These are phyloP conservation scores for Rhinichthys klamathensis DNA, from an alignment of 2,113 vertebrate species.

Conservation along the genomic window DNA sequence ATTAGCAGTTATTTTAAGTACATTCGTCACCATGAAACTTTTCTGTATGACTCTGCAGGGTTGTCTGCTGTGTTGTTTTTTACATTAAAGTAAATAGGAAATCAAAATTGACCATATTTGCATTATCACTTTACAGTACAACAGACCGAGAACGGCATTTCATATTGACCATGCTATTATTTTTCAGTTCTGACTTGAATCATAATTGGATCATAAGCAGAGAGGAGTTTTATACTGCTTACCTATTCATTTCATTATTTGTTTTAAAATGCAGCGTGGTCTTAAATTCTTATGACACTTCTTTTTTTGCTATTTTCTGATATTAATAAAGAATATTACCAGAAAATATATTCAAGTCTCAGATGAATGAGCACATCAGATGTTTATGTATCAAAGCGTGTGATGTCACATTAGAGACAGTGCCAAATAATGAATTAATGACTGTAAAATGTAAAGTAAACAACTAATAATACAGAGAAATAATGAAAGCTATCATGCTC, in stretches of 20 bases:
- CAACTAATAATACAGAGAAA: neutral
- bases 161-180: neutral
- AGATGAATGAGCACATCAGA: neutral
- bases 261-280: neutral
- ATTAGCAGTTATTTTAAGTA: slow-evolving; percentile 61
- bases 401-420: neutral
- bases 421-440: slow-evolving; percentile 2
- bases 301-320: neutral
- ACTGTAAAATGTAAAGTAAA: slow-evolving; percentile 15
- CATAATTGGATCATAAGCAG: neutral
- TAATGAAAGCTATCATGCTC: neutral
- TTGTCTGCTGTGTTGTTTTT: neutral
- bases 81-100: neutral
- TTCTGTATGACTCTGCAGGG: neutral
- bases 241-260: neutral
- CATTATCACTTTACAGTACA: neutral
- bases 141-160: neutral
- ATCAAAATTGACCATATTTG: neutral
- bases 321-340: neutral
- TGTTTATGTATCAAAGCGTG: neutral
- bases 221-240: neutral
- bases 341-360: neutral
- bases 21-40: slow-evolving; percentile 48
- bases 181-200: neutral
- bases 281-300: neutral